Evolutionary conservation across 2,113 vertebrate species (phyloP).

Genomic region (Grallaria varia): DNA sequence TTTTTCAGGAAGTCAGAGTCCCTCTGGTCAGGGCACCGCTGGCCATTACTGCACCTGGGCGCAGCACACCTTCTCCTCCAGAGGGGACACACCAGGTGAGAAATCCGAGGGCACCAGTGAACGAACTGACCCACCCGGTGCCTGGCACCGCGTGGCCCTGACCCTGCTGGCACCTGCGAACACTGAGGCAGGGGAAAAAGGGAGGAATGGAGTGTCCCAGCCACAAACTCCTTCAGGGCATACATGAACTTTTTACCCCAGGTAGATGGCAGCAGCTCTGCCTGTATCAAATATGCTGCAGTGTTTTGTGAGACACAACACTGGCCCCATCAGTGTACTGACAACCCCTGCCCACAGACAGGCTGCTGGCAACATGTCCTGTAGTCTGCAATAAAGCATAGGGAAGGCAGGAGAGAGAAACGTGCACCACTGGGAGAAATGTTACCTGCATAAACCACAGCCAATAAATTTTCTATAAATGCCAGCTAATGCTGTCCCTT

Average conservation of each 20-base stretch:
- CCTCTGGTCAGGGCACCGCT: not conserved
- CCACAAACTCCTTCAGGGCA: not conserved
- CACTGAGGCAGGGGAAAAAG: fast-evolving
- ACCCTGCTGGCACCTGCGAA: not conserved
- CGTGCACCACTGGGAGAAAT: not conserved
- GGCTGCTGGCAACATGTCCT: not conserved
- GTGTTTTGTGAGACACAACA: not conserved
- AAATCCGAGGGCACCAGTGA: fast-evolving
- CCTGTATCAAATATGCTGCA: fast-evolving
- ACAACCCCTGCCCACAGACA: not conserved
- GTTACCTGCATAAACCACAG: conserved; percentile 22
- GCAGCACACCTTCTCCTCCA: fast-evolving
- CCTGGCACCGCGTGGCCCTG: not conserved
- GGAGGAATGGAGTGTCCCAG: not conserved
- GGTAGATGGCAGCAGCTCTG: not conserved
- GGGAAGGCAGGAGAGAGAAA: not conserved
- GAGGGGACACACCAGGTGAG: fast-evolving
- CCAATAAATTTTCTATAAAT: conserved; percentile 38
- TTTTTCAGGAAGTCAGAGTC: not conserved
- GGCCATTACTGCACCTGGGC: not conserved
- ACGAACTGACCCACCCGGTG: fast-evolving
- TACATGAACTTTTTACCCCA: not conserved
- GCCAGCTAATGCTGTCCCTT: conserved; percentile 49
- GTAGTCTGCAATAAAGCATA: not conserved
- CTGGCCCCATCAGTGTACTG: fast-evolving